Evolutionary conservation across 2,888 invertebrate genomes (phyloP).

Genomic region (Vesta saturnalis): DNA sequence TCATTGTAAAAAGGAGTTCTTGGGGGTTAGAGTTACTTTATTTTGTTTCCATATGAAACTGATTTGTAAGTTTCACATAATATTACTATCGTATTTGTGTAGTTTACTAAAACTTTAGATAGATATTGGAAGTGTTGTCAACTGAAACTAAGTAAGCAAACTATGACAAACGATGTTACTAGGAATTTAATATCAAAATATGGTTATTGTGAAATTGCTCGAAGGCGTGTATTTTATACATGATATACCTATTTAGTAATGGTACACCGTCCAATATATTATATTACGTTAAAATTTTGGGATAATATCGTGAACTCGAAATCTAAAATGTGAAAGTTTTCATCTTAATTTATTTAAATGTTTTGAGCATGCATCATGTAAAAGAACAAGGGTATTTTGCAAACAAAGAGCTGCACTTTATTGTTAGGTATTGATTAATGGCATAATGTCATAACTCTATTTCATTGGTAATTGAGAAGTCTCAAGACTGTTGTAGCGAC

Average conservation of each 20-base stretch:
- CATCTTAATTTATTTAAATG: too few species aligned
- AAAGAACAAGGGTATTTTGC: too few species aligned
- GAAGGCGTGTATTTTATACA: neutral
- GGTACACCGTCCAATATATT: too few species aligned
- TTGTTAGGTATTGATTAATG: too few species aligned
- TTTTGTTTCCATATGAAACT: conserved; percentile 41
- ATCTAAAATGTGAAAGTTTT: too few species aligned
- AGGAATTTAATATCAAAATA: conserved; percentile 33
- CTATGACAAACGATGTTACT: conserved; percentile 28
- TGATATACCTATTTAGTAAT: neutral
- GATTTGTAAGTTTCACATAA: conserved; percentile 31
- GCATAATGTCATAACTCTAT: too few species aligned
- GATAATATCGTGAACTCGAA: too few species aligned
- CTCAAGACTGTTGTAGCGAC: too few species aligned
- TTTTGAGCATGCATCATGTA: too few species aligned
- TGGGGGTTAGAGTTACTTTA: conserved; percentile 51
- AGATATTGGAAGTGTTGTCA: conserved; percentile 25
- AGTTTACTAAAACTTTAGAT: conserved; percentile 34
- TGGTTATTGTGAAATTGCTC: conserved; percentile 20
- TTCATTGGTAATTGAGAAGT: too few species aligned
- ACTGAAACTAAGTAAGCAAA: conserved; percentile 21
- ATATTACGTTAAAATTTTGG: too few species aligned
- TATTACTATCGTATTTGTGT: conserved; percentile 28
- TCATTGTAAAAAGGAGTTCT: conserved; percentile 50
- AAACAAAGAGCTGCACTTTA: too few species aligned